A percentile compares a stretch with the other conserved stretches of the same genome.
These are phyloP conservation scores for Ptiloglossa arizonensis DNA, from an alignment of 1,140 invertebrate species.

Conservation along the genomic window DNA sequence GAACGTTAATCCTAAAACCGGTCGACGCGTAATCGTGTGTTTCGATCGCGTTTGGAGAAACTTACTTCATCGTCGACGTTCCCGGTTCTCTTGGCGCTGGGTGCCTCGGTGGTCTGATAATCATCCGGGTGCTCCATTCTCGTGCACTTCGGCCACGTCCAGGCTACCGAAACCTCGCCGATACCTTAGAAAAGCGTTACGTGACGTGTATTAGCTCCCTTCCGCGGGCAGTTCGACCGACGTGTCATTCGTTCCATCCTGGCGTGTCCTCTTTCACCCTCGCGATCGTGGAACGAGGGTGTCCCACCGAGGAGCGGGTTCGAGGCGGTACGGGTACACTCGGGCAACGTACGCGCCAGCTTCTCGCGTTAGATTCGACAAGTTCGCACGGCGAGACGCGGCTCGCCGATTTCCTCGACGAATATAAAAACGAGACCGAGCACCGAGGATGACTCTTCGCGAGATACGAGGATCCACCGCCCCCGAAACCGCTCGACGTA, in stretches of 20 bases:
- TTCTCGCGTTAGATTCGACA: constrained; percentile 16
- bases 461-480: not conserved
- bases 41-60: not conserved
- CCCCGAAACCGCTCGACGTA: constrained; percentile 5
- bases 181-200: constrained; percentile 74
- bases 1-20: too few relatives aligned
- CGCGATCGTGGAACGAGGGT: constrained; percentile 22
- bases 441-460: too few relatives aligned
- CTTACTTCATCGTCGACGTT: constrained; percentile 52
- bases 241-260: constrained; percentile 53
- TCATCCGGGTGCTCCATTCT: constrained; percentile 58
- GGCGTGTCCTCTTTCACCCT: constrained; percentile 18
- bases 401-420: constrained; percentile 34
- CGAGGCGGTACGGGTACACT: constrained; percentile 16
- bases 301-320: not conserved
- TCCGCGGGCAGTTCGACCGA: constrained; percentile 38
- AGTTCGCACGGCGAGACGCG: constrained; percentile 36
- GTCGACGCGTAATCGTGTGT: too few relatives aligned
- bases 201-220: constrained; percentile 69
- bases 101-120: not conserved
- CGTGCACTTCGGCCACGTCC: constrained; percentile 50
- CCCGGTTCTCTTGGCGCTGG: not conserved
- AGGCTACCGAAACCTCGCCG: constrained; percentile 58
- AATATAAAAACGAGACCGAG: too few relatives aligned
- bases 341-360: constrained; percentile 30